A percentile compares a stretch with the other conserved stretches of the same genome.
Evolutionary conservation across 92 coral and sea anemone genomes (phyloP).

Genomic region (Paragorgia papillata): DNA sequence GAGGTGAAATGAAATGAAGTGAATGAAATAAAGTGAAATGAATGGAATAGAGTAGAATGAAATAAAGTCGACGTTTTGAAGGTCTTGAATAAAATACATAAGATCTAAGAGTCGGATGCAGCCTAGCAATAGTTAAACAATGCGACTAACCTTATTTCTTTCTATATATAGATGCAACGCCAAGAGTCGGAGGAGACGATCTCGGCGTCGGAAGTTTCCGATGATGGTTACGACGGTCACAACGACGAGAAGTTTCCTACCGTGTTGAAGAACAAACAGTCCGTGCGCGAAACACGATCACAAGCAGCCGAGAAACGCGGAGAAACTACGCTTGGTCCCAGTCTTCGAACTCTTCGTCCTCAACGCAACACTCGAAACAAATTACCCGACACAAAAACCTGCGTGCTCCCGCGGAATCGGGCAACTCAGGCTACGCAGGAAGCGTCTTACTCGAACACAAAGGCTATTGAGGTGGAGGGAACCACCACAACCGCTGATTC

Average conservation of each 20-base stretch:
- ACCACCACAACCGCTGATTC: neutral
- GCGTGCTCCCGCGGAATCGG: neutral
- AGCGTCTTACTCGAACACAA: neutral
- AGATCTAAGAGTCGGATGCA: no score
- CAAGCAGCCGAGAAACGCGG: conserved; percentile 35
- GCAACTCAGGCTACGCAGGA: neutral
- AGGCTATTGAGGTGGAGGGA: neutral
- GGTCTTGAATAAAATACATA: no score
- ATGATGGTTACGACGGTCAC: conserved; percentile 25
- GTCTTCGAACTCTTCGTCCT: conserved; percentile 25
- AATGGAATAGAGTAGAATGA: no score
- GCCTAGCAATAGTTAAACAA: no score
- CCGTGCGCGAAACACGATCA: conserved; percentile 33
- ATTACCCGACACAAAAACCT: conserved; percentile 12
- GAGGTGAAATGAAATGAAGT: no score
- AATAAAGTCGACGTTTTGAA: no score
- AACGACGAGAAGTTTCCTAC: conserved; percentile 10
- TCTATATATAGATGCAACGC: conserved; percentile 28
- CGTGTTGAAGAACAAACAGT: neutral
- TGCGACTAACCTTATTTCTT: no score
- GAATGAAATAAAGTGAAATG: no score
- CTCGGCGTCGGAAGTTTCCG: conserved; percentile 46
- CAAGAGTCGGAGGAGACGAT: conserved; percentile 39
- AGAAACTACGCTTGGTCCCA: conserved; percentile 29
- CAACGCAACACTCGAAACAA: conserved; percentile 11